Evolutionary conservation across 2,888 invertebrate species (phyloP).

Genomic region (Piscicola geometra): DNA sequence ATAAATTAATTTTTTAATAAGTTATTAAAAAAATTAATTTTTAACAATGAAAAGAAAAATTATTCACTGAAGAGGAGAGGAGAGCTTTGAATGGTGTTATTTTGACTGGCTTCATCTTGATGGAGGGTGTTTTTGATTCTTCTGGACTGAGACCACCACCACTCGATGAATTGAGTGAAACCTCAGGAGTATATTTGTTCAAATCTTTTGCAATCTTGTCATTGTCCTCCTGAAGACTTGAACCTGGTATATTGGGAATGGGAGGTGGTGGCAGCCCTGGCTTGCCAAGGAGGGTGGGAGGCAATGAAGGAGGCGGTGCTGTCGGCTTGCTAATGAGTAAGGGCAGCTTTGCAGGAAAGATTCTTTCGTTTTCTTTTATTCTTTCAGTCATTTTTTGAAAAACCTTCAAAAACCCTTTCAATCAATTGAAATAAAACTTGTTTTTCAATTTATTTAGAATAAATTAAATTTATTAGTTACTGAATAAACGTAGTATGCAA

Average conservation of each 20-base stretch:
- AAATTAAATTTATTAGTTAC: too few relatives aligned
- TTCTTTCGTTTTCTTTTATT: not conserved
- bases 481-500: too few relatives aligned
- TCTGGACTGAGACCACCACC: not conserved
- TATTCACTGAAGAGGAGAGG: not conserved
- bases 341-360: not conserved
- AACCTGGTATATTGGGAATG: not conserved
- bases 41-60: not conserved
- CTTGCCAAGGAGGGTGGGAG: not conserved
- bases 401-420: too few relatives aligned
- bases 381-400: too few relatives aligned
- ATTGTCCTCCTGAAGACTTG: not conserved
- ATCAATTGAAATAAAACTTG: too few relatives aligned
- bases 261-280: not conserved
- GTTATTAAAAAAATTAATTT: not conserved
- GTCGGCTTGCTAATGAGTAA: not conserved
- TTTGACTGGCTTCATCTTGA: slow-evolving; percentile 11
- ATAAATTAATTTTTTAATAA: not conserved
- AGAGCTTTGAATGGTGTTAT: slow-evolving; percentile 11
- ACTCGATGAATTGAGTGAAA: too few relatives aligned
- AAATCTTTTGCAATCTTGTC: not conserved
- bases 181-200: too few relatives aligned
- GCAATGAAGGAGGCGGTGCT: slow-evolving; percentile 1
- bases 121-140: not conserved
- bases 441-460: too few relatives aligned